Evolutionary conservation across 2,113 vertebrate genomes (phyloP).

Genomic region (Acinonyx jubatus): DNA sequence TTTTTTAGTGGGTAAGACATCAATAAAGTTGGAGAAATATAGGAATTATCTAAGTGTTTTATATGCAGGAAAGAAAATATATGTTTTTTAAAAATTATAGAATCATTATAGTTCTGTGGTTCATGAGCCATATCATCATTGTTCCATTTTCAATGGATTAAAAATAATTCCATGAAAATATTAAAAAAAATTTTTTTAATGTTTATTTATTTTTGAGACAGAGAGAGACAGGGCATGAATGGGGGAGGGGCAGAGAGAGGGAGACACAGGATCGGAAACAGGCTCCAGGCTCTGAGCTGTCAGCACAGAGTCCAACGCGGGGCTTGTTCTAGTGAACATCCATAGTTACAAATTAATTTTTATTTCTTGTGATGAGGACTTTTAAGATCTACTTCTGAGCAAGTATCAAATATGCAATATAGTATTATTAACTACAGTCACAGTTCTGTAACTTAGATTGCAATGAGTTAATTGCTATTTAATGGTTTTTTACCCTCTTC

Average conservation of each 20-base stretch:
- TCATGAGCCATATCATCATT: not conserved
- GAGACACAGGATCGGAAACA: accelerated
- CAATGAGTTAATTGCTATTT: too few species aligned
- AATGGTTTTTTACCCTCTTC: too few species aligned
- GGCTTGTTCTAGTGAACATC: not conserved
- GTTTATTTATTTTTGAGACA: too few species aligned
- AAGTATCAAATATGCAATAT: too few species aligned
- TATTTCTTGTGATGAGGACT: not conserved
- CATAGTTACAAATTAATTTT: not conserved
- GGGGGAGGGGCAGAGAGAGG: too few species aligned
- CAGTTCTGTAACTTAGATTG: not conserved
- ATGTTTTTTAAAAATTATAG: not conserved
- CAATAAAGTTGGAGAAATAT: not conserved
- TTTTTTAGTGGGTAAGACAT: not conserved
- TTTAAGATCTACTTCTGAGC: not conserved
- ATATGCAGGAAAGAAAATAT: not conserved
- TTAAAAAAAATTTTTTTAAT: too few species aligned
- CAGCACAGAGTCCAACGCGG: too few species aligned
- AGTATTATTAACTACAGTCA: too few species aligned
- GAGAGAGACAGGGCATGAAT: too few species aligned
- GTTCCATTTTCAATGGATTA: not conserved
- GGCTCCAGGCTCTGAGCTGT: too few species aligned
- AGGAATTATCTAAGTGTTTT: not conserved
- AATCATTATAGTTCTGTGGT: not conserved
- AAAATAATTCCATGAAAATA: not conserved